These are phyloP conservation scores for Dendrolimus pini DNA, from an alignment of 2,888 invertebrate species.

Conservation along the genomic window DNA sequence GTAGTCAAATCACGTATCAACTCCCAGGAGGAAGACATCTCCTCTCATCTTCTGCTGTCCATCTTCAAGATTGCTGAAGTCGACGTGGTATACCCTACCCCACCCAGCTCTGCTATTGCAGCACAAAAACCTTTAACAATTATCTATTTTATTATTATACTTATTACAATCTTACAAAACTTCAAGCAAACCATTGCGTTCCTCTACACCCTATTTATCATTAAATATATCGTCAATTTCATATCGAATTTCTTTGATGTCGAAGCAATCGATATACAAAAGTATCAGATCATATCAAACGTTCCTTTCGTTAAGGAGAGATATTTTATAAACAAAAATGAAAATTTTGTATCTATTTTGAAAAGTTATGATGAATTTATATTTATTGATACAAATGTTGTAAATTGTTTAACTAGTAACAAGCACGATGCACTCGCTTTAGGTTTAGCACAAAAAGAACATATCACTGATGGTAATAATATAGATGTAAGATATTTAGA, in stretches of 20 bases:
- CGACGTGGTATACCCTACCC: constrained; percentile 86
- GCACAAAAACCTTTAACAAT: constrained; percentile 37
- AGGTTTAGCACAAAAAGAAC: constrained; percentile 52
- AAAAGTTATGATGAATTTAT: constrained; percentile 62
- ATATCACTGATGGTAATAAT: constrained; percentile 39
- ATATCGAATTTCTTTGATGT: constrained; percentile 54
- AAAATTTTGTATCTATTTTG: constrained; percentile 61
- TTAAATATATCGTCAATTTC: constrained; percentile 50
- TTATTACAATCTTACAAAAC: constrained; percentile 46
- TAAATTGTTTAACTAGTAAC: constrained; percentile 29
- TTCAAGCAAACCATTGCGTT: constrained; percentile 26
- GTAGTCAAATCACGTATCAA: constrained; percentile 90
- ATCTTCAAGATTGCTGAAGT: constrained; percentile 96
- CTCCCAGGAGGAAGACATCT: constrained; percentile 88
- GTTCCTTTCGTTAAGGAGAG: constrained; percentile 47
- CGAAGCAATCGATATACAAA: constrained; percentile 14
- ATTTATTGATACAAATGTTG: constrained; percentile 45
- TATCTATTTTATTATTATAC: constrained; percentile 43
- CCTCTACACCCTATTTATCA: constrained; percentile 21
- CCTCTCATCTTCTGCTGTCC: constrained; percentile 90
- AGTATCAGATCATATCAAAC: constrained; percentile 15
- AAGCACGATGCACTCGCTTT: constrained; percentile 68
- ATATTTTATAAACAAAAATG: constrained; percentile 48
- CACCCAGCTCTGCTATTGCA: constrained; percentile 72
- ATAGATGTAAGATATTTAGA: constrained; percentile 51